Evolutionary conservation across 2,797 vertebrate genomes (phyloP).

Genomic region (Galagoides demidoff): DNA sequence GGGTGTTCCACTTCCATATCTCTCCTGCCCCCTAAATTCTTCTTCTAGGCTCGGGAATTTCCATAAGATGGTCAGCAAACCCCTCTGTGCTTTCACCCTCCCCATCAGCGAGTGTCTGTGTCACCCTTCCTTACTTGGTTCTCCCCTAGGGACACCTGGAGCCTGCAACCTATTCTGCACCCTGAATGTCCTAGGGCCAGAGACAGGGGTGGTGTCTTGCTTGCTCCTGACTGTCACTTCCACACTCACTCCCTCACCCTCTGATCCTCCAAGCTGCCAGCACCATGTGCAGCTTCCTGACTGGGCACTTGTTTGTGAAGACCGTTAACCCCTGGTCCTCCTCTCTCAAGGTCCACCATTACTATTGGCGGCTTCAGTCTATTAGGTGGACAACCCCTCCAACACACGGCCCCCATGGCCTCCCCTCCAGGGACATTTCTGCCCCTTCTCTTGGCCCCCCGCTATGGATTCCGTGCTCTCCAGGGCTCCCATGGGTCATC

Average conservation of each 20-base stretch:
- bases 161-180: background rate
- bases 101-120: background rate
- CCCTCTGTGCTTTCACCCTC: background rate
- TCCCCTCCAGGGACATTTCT: background rate
- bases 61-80: background rate
- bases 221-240: background rate
- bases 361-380: background rate
- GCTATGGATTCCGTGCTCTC: background rate
- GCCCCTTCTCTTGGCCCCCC: background rate
- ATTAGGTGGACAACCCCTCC: background rate
- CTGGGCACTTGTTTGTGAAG: background rate
- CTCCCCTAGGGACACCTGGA: background rate
- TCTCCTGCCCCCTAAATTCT: background rate
- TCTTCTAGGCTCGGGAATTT: background rate
- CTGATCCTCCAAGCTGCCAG: background rate
- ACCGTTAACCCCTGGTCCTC: background rate
- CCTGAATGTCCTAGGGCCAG: background rate
- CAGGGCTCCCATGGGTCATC: background rate
- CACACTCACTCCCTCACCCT: background rate
- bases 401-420: background rate
- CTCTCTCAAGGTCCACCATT: background rate
- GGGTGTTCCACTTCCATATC: background rate
- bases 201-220: rapidly evolving
- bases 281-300: background rate
- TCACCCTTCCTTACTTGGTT: background rate